A percentile compares a stretch with the other conserved stretches of the same genome.
Conservation (phyloP, 2,113 vertebrate species). For the Caranx ignobilis region DNA sequence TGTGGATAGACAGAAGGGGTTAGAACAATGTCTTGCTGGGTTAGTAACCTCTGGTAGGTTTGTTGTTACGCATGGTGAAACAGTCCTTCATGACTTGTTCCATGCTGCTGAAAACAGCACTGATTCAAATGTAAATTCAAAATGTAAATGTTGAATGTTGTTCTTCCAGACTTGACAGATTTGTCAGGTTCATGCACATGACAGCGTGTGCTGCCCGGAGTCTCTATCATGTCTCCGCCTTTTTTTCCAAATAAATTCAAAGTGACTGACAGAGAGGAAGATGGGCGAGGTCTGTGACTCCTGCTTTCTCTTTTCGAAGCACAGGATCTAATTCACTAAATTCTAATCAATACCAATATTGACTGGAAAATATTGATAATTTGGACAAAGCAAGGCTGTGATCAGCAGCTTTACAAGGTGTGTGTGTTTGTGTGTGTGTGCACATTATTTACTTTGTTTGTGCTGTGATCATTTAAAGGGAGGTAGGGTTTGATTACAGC, state of each 20-base stretch:
- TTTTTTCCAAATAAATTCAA: neutral
- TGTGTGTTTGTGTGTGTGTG: neutral
- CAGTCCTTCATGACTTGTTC: too few relatives aligned
- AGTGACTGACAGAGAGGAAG: neutral
- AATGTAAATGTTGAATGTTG: too few relatives aligned
- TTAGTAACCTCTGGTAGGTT: too few relatives aligned
- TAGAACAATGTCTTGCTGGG: too few relatives aligned
- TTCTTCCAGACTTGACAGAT: too few relatives aligned
- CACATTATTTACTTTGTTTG: constrained; percentile 13
- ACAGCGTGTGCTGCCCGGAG: too few relatives aligned
- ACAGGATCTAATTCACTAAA: constrained; percentile 21
- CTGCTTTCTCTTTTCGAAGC: constrained; percentile 9
- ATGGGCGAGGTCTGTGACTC: neutral
- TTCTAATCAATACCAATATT: constrained; percentile 44
- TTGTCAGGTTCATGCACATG: too few relatives aligned
- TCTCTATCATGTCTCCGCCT: too few relatives aligned
- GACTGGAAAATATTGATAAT: constrained; percentile 44
- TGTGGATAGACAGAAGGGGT: too few relatives aligned
- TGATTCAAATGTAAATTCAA: too few relatives aligned
- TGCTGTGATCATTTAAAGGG: constrained; percentile 44
- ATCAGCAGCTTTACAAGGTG: constrained; percentile 60
- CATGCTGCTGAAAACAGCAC: too few relatives aligned
- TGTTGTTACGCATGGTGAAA: too few relatives aligned
- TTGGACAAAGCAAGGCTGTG: constrained; percentile 32
- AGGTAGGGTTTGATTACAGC: constrained; percentile 51